Conservation (phyloP, 2,113 vertebrate genomes). For the Poeciliopsis prolifica region DNA sequence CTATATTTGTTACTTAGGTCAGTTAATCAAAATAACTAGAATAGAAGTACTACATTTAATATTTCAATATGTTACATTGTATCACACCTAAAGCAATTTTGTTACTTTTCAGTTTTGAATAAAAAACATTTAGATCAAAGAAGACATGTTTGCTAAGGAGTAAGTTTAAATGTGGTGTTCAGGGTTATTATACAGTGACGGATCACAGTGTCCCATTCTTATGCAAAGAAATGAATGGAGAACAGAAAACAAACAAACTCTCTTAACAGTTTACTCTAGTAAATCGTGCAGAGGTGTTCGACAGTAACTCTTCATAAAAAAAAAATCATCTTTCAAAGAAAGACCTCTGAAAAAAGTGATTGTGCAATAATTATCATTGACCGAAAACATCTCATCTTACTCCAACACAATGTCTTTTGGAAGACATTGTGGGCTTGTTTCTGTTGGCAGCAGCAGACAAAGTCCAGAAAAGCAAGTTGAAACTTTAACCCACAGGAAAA, state of each 20-base stretch:
- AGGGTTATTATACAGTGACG: no score
- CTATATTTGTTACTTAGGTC: no score
- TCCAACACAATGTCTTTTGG: neutral
- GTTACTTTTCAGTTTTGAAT: no score
- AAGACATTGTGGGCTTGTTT: slow-evolving; percentile 3
- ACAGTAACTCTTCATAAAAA: neutral
- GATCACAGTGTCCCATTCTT: no score
- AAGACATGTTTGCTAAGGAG: neutral
- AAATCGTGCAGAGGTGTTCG: slow-evolving; percentile 5
- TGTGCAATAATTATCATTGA: slow-evolving; percentile 8
- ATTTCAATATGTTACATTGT: no score
- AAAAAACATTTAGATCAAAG: no score
- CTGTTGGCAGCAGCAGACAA: neutral
- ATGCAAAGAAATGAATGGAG: neutral
- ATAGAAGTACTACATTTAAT: no score
- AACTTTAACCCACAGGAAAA: neutral
- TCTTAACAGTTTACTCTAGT: neutral
- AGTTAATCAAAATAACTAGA: no score
- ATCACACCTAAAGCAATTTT: no score
- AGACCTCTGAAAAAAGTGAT: slow-evolving; percentile 5
- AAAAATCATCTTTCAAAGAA: slow-evolving; percentile 18
- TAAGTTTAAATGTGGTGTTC: neutral
- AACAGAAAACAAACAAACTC: neutral
- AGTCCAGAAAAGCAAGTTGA: neutral
- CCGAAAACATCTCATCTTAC: slow-evolving; percentile 14